phyloP scores from a whole-genome alignment of 2,113 vertebrate species.

The Clarias gariepinus region DNA sequence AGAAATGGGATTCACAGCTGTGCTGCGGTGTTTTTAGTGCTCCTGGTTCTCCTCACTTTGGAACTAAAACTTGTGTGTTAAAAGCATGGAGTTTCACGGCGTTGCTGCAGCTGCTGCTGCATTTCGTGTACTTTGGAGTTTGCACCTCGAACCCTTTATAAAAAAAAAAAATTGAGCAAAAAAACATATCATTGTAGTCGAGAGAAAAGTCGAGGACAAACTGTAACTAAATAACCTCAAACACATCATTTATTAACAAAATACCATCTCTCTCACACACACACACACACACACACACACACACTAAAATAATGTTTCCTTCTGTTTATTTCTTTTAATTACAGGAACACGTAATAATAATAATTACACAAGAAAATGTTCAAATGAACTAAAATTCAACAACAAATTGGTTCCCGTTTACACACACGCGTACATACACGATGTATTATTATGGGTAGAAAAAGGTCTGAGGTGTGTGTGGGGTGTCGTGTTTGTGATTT shows the following conservation, averaged over 20 bases:
- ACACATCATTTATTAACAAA: neutral
- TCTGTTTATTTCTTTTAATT: too few species aligned
- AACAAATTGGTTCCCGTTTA: too few species aligned
- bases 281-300: neutral
- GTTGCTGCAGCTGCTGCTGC: neutral
- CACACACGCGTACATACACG: neutral
- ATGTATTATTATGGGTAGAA: neutral
- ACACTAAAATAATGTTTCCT: too few species aligned
- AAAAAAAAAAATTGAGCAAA: neutral
- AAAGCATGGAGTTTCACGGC: neutral
- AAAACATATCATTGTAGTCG: neutral
- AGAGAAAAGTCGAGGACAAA: neutral
- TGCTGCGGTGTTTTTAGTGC: neutral
- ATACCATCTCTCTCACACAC: neutral
- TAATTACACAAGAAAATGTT: too few species aligned
- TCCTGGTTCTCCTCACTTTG: neutral
- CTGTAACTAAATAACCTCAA: neutral
- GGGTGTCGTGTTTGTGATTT: neutral
- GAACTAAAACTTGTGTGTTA: neutral
- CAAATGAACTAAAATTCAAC: too few species aligned
- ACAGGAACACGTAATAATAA: too few species aligned
- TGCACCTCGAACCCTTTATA: neutral
- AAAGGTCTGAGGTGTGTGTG: neutral
- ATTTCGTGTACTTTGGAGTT: neutral
- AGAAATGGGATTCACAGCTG: neutral